Percentiles rank a stretch among this genome's conserved stretches.
phyloP scores from a whole-genome alignment of 1,140 invertebrate genomes.

The Apis cerana region DNA sequence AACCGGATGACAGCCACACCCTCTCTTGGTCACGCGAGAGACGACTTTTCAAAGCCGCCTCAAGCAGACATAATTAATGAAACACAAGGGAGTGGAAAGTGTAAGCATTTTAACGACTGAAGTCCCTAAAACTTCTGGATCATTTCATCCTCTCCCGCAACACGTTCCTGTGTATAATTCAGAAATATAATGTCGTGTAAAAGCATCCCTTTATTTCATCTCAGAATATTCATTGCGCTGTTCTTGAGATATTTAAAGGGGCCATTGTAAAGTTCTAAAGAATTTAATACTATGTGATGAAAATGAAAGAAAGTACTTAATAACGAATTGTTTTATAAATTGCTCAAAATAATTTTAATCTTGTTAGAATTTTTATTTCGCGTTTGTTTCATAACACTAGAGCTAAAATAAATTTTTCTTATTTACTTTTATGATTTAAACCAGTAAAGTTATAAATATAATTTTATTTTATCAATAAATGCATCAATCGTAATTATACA shows the following conservation, averaged over 20 bases:
- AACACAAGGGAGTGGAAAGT: constrained; percentile 47
- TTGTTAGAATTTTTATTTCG: no score
- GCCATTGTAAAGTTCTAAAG: not conserved
- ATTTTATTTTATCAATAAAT: no score
- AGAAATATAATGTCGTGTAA: not conserved
- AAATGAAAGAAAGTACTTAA: no score
- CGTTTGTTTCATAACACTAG: no score
- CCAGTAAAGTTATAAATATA: no score
- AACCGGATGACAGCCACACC: constrained; percentile 66
- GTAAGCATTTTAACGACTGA: constrained; percentile 50
- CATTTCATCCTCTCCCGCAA: not conserved
- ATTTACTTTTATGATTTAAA: no score
- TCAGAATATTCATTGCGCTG: not conserved
- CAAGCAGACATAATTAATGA: constrained; percentile 59
- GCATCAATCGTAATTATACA: no score
- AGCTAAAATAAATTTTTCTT: no score
- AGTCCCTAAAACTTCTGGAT: constrained; percentile 34
- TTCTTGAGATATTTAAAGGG: not conserved
- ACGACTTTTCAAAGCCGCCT: constrained; percentile 52
- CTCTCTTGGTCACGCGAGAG: constrained; percentile 66
- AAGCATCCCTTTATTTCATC: not conserved
- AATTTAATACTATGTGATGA: not conserved
- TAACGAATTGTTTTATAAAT: not conserved
- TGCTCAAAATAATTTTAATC: no score
- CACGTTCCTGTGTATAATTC: not conserved